Base-by-base conservation (phyloP, 2,888 invertebrate species). In the Rhamnusium bicolor region DNA sequence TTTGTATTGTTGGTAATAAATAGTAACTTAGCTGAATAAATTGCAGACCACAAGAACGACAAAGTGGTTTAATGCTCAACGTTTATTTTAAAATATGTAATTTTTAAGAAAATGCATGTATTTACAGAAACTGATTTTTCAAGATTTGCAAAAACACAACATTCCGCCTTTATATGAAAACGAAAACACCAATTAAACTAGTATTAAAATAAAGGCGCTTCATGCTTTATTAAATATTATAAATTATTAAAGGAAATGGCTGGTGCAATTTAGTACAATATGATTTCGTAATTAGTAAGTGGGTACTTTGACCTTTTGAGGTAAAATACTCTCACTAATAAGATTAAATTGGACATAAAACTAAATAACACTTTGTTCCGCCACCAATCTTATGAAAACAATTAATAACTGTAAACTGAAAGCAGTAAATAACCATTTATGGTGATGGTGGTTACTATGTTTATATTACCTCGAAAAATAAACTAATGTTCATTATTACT, bases 271-370 rank as follows among this genome's bases (percentile, higher is more conserved):
- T 56, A 24, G 10, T 49, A 46, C 60, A 49, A 27, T 58, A 21
- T 29, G 49, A 14, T 62, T 63, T 56, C 32, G 53, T 49, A 58
- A 61, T 61, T 63, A n/a, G n/a, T n/a, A n/a, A n/a, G n/a, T 4
- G 58, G 71, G 71, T 58, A 56, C 69, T 69, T 69, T 69, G 66
- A 73, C 71, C 69, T 71, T n/a, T 65, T 65, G 56, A 65, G 54
- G 66, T 53, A 60, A 63, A 75, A 73, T 69, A 69, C 51, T 69
- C 76, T 76, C 49, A 71, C 69, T 77, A 72, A 73, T 73, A 71
- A 70, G 65, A 73, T 73, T 77, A 75, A 77, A 75, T 77, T 77
- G 75, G 69, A 73, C 73, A 73, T 74, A 73, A 69, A 76, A 68
- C 49, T 62, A 65, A 54, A 54, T 63, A 46, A 66, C 46, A 62